Base-by-base conservation (phyloP, 2,888 invertebrate species). In the Noctua janthina region DNA sequence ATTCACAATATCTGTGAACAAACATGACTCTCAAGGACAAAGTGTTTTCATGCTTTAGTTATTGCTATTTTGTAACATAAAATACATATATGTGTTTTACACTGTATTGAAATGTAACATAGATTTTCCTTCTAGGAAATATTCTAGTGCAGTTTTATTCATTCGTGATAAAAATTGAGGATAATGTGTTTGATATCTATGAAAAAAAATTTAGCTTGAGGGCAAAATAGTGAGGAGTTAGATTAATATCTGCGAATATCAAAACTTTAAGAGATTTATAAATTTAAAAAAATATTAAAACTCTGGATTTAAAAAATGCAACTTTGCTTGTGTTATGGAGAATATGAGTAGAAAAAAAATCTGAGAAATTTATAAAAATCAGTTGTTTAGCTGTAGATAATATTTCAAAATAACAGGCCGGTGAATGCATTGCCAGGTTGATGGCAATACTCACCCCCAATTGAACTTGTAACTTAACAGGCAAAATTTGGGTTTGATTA, bases 71-170 rank as follows among this genome's bases (percentile, higher is more conserved):
- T 46, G 35, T 76, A 43, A 51, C 43, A 35, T 35, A 35, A 35
- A 35, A 35, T 35, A 35, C 35, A 46, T 43, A 59, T 59, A 59
- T 62, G n/a, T 62, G 29, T 69, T 68, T n/a, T 49, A 43, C 13
- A 68, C 71, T 51, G 43, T 74, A 51, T 51, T 76, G 49, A 5
- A 29, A 64, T 8, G 39, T n/a, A n/a, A 68, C 23, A 64, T 64
- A 69, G 56, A 75, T 73, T 84, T 86, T 75, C 75, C 72, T 78
- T 72, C 35, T 56, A 75, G 78, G 84, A 86, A 84, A n/a, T 70
- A 54, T 0, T 15, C 20, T 59, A 74, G 23, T 51, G 11, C 39
- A 46, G 2, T 35, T 67, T 68, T 74, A 76, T 35, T 64, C 29
- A 82, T 84, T 17, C 72, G 8, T 79, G 20, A 62, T 49, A 54